phyloP scores from a whole-genome alignment of 2,113 vertebrate genomes.

The Sceloporus undulatus region DNA sequence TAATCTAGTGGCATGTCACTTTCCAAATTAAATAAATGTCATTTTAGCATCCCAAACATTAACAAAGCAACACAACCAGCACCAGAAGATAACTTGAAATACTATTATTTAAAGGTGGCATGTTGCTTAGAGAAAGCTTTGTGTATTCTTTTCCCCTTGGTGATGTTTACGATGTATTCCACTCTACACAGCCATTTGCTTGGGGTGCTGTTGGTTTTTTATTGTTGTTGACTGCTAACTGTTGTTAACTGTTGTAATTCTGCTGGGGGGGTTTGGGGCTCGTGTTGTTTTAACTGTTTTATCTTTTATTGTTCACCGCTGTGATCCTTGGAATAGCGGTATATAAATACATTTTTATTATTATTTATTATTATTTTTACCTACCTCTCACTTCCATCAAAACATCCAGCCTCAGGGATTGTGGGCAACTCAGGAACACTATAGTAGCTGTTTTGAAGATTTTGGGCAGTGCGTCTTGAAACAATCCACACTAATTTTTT shows the following conservation, averaged over 20 bases:
- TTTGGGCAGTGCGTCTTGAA: slow-evolving; percentile 93
- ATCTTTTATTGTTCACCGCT: no score
- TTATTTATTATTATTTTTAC: not conserved
- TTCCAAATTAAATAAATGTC: not conserved
- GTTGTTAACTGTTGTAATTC: no score
- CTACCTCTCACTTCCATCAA: slow-evolving; percentile 91
- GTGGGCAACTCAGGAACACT: slow-evolving; percentile 93
- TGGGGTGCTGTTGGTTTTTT: no score
- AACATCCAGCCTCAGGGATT: slow-evolving; percentile 88
- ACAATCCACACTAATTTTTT: slow-evolving; percentile 95
- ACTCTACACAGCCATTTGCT: no score
- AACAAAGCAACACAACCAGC: not conserved
- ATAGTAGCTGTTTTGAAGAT: slow-evolving; percentile 91
- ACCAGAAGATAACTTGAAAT: not conserved
- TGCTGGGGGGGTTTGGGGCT: no score
- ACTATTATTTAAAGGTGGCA: not conserved
- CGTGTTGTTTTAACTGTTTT: no score
- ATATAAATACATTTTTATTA: no score
- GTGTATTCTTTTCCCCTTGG: no score
- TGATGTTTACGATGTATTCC: no score
- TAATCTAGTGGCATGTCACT: not conserved
- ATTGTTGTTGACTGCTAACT: no score
- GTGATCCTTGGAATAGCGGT: no score
- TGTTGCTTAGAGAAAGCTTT: not conserved
- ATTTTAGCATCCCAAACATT: not conserved